Base-by-base conservation (phyloP, 2,888 invertebrate species). In the Himalopsyche anomala region DNA sequence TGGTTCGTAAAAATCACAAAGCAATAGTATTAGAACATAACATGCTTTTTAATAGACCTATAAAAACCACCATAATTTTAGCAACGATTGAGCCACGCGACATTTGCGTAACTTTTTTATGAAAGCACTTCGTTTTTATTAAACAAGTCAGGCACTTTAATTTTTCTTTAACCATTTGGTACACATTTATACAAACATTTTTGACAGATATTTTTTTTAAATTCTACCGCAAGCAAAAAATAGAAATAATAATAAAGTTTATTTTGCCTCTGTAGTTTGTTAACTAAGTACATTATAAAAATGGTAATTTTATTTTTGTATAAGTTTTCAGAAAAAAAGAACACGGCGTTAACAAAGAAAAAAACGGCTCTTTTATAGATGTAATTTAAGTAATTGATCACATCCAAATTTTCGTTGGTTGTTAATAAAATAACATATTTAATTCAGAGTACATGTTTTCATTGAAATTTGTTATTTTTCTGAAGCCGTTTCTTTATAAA, bases 21-120 rank as follows among this genome's bases (percentile, higher is more conserved):
- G 62, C 62, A 62, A 28, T 28, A 62, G 62, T 28, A 62, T 62
- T 62, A 62, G 62, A 62, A 62, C 62, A 62, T 19, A 62, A 62
- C 62, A 62, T 62, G 62, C 62, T n/a, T 62, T 62, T 62, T 62
- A 62, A 62, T 62, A 62, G 62, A 62, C 62, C 62, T 11, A 19
- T 62, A 62, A 62, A 56, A 62, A 62, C 19, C 62, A 62, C 62
- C 62, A 28, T 62, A 62, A 62, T 86, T 81, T 85, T 84, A 56
- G 56, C 84, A 69, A 55, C 19, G 83, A 83, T 85, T 84, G 69
- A 82, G 62, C 54, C 88, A 85, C 87, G 85, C 85, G 56, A 88
- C 84, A 85, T 87, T 88, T 85, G 74, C 84, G 85, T 28, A 81
- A 42, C 42, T 45, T 45, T 81, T 81, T 81, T 51, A 45, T 28